Conservation (phyloP, 2,888 invertebrate genomes). For the Sabatieria punctata region DNA sequence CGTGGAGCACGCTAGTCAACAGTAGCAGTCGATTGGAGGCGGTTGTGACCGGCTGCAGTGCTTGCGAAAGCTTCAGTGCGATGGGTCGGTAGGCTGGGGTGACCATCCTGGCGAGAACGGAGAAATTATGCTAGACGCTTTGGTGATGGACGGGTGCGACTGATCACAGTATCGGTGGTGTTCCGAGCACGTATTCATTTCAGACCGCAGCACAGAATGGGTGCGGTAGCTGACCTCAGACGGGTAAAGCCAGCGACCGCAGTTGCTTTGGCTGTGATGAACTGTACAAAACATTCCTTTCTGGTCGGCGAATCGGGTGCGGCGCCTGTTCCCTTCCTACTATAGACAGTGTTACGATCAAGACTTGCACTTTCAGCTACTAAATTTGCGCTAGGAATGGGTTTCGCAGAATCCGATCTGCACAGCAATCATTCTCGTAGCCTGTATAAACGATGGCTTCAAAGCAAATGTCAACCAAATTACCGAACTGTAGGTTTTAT, state of each 20-base stretch:
- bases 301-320: slow-evolving; percentile 60
- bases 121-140: slow-evolving; percentile 85
- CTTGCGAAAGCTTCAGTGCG: slow-evolving; percentile 77
- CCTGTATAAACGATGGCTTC: slow-evolving; percentile 61
- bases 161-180: neutral
- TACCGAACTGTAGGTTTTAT: slow-evolving; percentile 56
- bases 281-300: slow-evolving; percentile 71
- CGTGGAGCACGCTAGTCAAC: slow-evolving; percentile 49
- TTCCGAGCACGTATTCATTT: too few species aligned
- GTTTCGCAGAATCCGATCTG: slow-evolving; percentile 58
- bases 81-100: slow-evolving; percentile 83
- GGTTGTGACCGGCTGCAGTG: slow-evolving; percentile 61
- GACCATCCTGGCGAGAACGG: slow-evolving; percentile 90
- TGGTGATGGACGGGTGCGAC: slow-evolving; percentile 88
- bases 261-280: slow-evolving; percentile 77
- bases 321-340: too few species aligned
- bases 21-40: slow-evolving; percentile 56
- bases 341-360: too few species aligned
- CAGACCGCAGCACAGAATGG: slow-evolving; percentile 40
- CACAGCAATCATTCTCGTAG: slow-evolving; percentile 50
- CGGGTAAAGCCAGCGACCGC: slow-evolving; percentile 66
- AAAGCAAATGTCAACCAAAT: slow-evolving; percentile 76
- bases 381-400: slow-evolving; percentile 71
- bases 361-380: slow-evolving; percentile 51
- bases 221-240: slow-evolving; percentile 67